Conservation (phyloP, 2,888 invertebrate genomes). For the Tyria jacobaeae region DNA sequence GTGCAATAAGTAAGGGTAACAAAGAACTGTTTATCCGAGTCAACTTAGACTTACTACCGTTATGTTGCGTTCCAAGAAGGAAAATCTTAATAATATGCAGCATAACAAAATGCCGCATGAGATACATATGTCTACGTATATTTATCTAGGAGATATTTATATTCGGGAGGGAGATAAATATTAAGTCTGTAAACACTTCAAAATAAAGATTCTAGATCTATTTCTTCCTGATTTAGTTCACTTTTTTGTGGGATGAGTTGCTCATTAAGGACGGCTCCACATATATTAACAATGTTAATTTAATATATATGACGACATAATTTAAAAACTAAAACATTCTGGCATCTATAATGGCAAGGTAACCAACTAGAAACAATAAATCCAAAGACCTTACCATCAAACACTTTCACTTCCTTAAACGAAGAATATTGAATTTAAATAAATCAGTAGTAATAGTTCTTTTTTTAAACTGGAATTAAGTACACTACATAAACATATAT, state of each 20-base stretch:
- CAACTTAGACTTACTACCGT: constrained; percentile 16
- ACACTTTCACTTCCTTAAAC: not conserved
- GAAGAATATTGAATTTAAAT: too few species aligned
- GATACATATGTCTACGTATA: not conserved
- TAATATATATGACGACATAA: not conserved
- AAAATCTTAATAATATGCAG: constrained; percentile 6
- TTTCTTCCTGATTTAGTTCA: not conserved
- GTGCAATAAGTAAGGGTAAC: constrained; percentile 7
- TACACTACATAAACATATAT: too few species aligned
- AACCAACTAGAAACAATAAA: not conserved
- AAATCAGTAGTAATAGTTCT: too few species aligned
- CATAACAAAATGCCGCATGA: not conserved
- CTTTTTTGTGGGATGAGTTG: not conserved
- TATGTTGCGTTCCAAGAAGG: constrained; percentile 10
- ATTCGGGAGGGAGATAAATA: too few species aligned
- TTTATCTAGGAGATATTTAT: not conserved
- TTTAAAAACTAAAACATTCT: not conserved
- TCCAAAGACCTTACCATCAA: not conserved
- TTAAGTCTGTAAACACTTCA: too few species aligned
- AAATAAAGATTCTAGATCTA: not conserved
- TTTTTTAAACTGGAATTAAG: too few species aligned
- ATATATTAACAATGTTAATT: too few species aligned
- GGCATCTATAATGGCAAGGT: not conserved
- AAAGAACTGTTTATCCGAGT: constrained; percentile 17
- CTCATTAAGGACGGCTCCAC: not conserved